Evolutionary conservation across 2,113 vertebrate species (phyloP).

Genomic region (Pavo muticus): DNA sequence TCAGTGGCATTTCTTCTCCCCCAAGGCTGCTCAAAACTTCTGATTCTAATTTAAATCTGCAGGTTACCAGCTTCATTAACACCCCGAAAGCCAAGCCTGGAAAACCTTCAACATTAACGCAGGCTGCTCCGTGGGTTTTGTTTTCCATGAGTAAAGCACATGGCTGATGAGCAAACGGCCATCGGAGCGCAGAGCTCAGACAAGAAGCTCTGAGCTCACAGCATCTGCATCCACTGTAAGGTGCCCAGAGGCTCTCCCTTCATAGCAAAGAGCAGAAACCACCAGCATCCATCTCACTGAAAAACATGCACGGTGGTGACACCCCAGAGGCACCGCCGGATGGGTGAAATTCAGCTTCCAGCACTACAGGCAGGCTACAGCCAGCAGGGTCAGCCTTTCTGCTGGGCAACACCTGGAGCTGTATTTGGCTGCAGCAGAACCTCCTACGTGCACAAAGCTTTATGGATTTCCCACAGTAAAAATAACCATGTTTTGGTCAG

Average conservation of each 20-base stretch:
- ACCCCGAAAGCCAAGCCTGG: not conserved
- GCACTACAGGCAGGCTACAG: not conserved
- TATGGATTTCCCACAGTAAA: not conserved
- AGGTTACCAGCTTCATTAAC: not conserved
- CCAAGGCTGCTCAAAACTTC: not conserved
- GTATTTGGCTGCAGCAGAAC: not conserved
- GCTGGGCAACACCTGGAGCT: not conserved
- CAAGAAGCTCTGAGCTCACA: not conserved
- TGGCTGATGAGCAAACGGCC: not conserved
- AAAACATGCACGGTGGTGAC: not conserved
- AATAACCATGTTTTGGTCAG: not conserved
- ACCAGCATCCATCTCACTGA: not conserved
- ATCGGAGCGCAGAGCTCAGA: not conserved
- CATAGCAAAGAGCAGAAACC: not conserved
- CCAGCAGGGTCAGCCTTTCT: not conserved
- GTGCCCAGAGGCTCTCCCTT: not conserved
- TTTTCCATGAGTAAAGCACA: not conserved
- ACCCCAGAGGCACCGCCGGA: not conserved
- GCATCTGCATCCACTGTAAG: not conserved
- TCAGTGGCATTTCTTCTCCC: not conserved
- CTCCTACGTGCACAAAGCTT: not conserved
- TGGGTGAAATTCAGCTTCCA: not conserved
- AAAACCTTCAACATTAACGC: not conserved
- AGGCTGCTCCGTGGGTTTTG: not conserved
- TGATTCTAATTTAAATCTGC: not conserved